Conservation (phyloP, 2,797 vertebrate genomes). For the Falco concolor region DNA sequence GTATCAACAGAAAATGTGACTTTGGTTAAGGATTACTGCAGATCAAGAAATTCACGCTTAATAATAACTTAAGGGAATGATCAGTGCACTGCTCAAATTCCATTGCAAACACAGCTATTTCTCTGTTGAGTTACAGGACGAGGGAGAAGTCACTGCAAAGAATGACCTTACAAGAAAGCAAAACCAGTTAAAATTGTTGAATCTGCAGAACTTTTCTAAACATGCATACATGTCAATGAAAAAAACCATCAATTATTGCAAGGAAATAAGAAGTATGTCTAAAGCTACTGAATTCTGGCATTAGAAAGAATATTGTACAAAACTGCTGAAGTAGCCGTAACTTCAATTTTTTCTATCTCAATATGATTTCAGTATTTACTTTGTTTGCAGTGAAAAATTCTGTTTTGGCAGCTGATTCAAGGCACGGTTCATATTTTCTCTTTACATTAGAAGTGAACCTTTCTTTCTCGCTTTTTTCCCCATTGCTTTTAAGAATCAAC, state of each 20-base stretch:
- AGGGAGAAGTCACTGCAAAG: slow-evolving; percentile 54
- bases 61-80: slow-evolving; percentile 27
- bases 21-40: slow-evolving; percentile 52
- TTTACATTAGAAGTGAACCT: not conserved
- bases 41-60: slow-evolving; percentile 40
- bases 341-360: not conserved
- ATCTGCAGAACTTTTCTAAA: slow-evolving; percentile 19
- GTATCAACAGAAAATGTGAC: slow-evolving; percentile 39
- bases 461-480: not conserved
- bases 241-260: slow-evolving; percentile 9
- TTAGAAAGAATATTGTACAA: not conserved
- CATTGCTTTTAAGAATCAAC: not conserved
- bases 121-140: slow-evolving; percentile 30
- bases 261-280: slow-evolving; percentile 4
- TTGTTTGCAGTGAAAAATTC: not conserved
- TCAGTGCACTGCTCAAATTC: slow-evolving; percentile 50
- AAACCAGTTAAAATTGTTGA: slow-evolving; percentile 43
- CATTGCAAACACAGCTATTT: slow-evolving; percentile 48
- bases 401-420: not conserved
- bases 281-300: not conserved
- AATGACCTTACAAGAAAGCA: slow-evolving; percentile 47
- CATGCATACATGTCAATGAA: not conserved
- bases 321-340: not conserved
- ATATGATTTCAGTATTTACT: not conserved
- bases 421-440: not conserved